phyloP scores from a whole-genome alignment of 2,888 invertebrate genomes.

The Cinara cedri region DNA sequence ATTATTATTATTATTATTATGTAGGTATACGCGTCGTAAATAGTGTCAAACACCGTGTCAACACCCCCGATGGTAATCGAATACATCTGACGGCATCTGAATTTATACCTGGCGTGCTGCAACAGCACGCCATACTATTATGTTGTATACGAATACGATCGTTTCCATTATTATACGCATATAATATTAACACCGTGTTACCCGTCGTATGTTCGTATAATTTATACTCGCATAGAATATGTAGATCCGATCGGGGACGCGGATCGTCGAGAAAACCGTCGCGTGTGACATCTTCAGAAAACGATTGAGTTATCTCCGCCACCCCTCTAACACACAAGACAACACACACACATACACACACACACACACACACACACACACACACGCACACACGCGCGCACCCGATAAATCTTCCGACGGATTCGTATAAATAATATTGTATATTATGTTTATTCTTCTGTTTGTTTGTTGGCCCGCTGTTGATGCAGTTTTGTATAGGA shows the following conservation, averaged over 20 bases:
- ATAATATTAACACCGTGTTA: slow-evolving; percentile 5
- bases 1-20: no score
- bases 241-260: slow-evolving; percentile 27
- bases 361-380: no score
- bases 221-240: slow-evolving; percentile 1
- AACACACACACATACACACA: no score
- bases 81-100: slow-evolving; percentile 2
- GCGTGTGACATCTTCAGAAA: slow-evolving; percentile 25
- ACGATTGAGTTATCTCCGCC: slow-evolving; percentile 28
- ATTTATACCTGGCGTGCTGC: not conserved
- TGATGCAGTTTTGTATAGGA: not conserved
- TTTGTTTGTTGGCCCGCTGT: no score
- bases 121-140: no score
- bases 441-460: no score
- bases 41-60: slow-evolving; percentile 42
- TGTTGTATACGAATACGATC: slow-evolving; percentile 7
- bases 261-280: not conserved
- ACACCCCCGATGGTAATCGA: slow-evolving; percentile 44
- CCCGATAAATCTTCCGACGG: not conserved
- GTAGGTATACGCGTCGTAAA: slow-evolving; percentile 2
- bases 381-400: no score
- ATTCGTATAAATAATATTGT: not conserved
- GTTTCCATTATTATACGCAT: slow-evolving; percentile 24
- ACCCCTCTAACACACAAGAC: no score
- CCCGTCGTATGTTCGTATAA: not conserved